Percentiles rank a stretch among this genome's conserved stretches.
These are phyloP conservation scores for Acronicta aceris DNA, from an alignment of 2,888 invertebrate genomes.

Conservation along the genomic window DNA sequence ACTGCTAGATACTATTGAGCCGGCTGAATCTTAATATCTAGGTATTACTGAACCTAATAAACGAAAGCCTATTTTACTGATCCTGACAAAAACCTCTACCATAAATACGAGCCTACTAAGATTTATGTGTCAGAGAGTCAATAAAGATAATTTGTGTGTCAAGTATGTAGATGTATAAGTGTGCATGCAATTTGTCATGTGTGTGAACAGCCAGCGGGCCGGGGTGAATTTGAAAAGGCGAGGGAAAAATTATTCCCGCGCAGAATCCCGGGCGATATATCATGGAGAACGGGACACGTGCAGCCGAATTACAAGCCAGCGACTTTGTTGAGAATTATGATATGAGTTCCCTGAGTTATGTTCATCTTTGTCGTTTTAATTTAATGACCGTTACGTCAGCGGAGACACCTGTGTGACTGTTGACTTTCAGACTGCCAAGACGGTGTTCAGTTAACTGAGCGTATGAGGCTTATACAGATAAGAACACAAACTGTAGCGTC, in stretches of 20 bases:
- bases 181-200: conserved; percentile 53
- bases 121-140: conserved; percentile 51
- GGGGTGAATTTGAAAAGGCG: conserved; percentile 46
- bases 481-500: too few species aligned
- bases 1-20: too few species aligned
- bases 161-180: conserved; percentile 36
- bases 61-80: background rate
- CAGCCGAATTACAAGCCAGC: conserved; percentile 45
- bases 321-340: conserved; percentile 50
- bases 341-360: conserved; percentile 47
- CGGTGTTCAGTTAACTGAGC: background rate
- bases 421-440: background rate
- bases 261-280: conserved; percentile 40
- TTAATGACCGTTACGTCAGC: conserved; percentile 30
- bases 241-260: conserved; percentile 45
- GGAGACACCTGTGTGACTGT: conserved; percentile 9
- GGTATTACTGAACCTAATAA: too few species aligned
- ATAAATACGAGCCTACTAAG: conserved; percentile 20
- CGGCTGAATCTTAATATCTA: too few species aligned
- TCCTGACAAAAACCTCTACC: conserved; percentile 10
- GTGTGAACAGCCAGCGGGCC: conserved; percentile 31
- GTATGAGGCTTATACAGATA: background rate
- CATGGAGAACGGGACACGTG: conserved; percentile 35
- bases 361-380: conserved; percentile 48
- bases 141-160: conserved; percentile 53